phyloP scores from a whole-genome alignment of 2,888 invertebrate genomes.

The Scaptomyza tumidula region DNA sequence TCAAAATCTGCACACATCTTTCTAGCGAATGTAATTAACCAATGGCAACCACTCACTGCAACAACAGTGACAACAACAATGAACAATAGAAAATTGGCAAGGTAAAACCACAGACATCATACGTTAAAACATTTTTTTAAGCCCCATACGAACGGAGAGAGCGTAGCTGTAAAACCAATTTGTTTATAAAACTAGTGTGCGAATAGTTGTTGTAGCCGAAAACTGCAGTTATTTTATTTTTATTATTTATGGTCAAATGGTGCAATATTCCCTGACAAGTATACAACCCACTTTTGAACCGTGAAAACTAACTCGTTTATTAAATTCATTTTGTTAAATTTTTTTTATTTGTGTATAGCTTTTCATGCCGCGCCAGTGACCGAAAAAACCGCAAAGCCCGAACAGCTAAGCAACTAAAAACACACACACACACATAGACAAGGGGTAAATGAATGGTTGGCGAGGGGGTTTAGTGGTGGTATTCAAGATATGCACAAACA shows the following conservation, averaged over 20 bases:
- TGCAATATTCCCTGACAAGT: slow-evolving; percentile 33
- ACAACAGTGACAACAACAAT: slow-evolving; percentile 17
- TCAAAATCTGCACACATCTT: slow-evolving; percentile 59
- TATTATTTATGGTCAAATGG: slow-evolving; percentile 79
- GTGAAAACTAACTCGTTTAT: slow-evolving; percentile 71
- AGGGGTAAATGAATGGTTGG: not conserved
- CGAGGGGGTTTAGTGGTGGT: not conserved
- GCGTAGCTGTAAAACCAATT: slow-evolving; percentile 72
- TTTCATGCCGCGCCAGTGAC: slow-evolving; percentile 50
- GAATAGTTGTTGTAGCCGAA: slow-evolving; percentile 59
- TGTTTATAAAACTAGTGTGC: slow-evolving; percentile 75
- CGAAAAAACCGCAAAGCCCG: slow-evolving; percentile 55
- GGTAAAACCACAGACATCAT: slow-evolving; percentile 47
- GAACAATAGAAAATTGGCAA: slow-evolving; percentile 17
- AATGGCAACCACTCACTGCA: slow-evolving; percentile 51
- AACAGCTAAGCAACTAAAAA: slow-evolving; percentile 59
- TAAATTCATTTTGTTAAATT: slow-evolving; percentile 68
- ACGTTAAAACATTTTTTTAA: slow-evolving; percentile 1
- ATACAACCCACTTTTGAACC: not conserved
- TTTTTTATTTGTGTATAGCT: slow-evolving; percentile 13
- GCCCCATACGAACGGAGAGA: not conserved
- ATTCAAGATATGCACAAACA: slow-evolving; percentile 22
- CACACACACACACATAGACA: slow-evolving; percentile 32
- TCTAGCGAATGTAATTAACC: slow-evolving; percentile 70
- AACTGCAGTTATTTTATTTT: slow-evolving; percentile 78